These are phyloP conservation scores for Excalfactoria chinensis DNA, from an alignment of 2,113 vertebrate genomes.

Conservation along the genomic window DNA sequence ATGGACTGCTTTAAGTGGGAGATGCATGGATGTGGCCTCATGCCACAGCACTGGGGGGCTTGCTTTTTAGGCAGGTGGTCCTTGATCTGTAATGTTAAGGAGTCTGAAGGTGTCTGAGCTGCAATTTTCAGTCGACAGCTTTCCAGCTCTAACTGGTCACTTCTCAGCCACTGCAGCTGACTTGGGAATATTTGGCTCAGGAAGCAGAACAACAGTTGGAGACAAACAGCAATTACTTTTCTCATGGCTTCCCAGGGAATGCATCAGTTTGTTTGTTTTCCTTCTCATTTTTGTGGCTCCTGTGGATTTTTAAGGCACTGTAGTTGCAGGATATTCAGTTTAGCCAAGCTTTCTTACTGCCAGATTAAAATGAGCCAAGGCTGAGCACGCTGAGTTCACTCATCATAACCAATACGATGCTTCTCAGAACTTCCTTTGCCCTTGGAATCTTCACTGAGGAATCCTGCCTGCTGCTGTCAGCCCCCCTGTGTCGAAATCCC, in stretches of 20 bases:
- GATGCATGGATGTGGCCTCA: rapidly evolving
- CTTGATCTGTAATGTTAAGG: slow-evolving; percentile 1
- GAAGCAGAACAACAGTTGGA: slow-evolving; percentile 65
- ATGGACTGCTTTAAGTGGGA: background rate
- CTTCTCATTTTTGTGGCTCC: slow-evolving; percentile 42
- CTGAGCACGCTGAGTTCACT: slow-evolving; percentile 61
- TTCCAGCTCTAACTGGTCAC: slow-evolving; percentile 62
- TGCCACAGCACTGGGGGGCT: background rate
- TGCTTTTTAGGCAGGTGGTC: slow-evolving; percentile 43
- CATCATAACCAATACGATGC: slow-evolving; percentile 30
- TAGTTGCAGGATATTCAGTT: slow-evolving; percentile 37
- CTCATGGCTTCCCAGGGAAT: slow-evolving; percentile 64
- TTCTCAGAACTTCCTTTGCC: slow-evolving; percentile 49
- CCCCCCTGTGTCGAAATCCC: slow-evolving; percentile 72
- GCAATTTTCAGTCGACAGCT: background rate
- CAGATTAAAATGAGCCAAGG: slow-evolving; percentile 74
- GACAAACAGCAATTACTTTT: slow-evolving; percentile 63
- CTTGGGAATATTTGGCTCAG: slow-evolving; percentile 68
- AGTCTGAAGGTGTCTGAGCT: slow-evolving; percentile 17
- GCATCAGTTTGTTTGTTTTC: slow-evolving; percentile 12
- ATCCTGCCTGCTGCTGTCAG: slow-evolving; percentile 72
- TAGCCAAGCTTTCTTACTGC: slow-evolving; percentile 39
- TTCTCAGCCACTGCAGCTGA: slow-evolving; percentile 38
- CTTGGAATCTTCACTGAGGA: slow-evolving; percentile 50
- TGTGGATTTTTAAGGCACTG: slow-evolving; percentile 61